Conservation (phyloP, 2,888 invertebrate genomes). For the Creontiades dilutus region DNA sequence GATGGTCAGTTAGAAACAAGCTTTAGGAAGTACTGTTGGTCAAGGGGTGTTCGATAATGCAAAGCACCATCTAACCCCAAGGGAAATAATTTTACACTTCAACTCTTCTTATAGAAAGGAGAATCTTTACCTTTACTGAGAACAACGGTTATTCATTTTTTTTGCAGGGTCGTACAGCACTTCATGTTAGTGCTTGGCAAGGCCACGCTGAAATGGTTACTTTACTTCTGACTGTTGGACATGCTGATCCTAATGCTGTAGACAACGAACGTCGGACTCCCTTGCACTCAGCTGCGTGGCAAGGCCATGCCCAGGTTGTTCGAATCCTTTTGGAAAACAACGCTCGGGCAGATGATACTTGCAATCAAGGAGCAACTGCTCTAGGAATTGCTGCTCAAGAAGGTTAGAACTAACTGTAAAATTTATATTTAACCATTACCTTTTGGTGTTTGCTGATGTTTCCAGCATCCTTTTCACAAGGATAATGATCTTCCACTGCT, state of each 20-base stretch:
- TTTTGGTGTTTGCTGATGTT: no score
- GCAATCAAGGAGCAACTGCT: conserved; percentile 97
- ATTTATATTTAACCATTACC: no score
- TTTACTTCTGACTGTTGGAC: conserved; percentile 88
- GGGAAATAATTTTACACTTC: no score
- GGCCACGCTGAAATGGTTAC: conserved; percentile 96
- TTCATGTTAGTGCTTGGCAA: conserved; percentile 96
- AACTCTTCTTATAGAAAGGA: no score
- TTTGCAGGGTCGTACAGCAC: conserved; percentile 87
- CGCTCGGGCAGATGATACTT: conserved; percentile 92
- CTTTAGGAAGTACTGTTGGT: no score
- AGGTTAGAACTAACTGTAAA: conserved; percentile 78
- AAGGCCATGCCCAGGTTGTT: conserved; percentile 93
- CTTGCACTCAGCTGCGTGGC: conserved; percentile 97
- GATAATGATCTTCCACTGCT: no score
- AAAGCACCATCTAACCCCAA: no score
- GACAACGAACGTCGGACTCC: conserved; percentile 94
- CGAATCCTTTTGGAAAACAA: conserved; percentile 88
- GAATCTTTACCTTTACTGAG: no score
- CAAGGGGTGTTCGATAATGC: no score
- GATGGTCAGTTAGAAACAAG: no score
- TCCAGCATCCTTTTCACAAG: no score
- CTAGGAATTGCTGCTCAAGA: conserved; percentile 97
- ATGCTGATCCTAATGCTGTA: conserved; percentile 91
- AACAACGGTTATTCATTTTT: not conserved